Conservation (phyloP, 2,113 vertebrate species). For the Takifugu bimaculatus region DNA sequence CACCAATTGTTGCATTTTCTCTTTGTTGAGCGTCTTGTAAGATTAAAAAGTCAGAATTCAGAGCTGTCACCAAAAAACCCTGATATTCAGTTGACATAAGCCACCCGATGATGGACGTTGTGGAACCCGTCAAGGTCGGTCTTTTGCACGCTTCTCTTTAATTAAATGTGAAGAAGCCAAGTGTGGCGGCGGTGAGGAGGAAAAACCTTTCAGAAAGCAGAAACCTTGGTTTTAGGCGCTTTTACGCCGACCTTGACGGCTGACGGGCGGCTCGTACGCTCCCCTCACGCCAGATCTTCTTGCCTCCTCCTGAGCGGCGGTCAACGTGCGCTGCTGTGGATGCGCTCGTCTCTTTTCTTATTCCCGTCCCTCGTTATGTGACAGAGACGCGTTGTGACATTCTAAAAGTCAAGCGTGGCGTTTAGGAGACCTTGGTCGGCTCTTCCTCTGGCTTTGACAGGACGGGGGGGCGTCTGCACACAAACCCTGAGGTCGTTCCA, state of each 20-base stretch:
- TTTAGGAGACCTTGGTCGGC: constrained; percentile 42
- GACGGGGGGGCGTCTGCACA: constrained; percentile 30
- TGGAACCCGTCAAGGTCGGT: too few species aligned
- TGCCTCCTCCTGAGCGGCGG: constrained; percentile 9
- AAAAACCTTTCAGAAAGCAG: neutral
- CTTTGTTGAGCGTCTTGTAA: too few species aligned
- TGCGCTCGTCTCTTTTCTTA: neutral
- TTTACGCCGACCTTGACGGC: too few species aligned
- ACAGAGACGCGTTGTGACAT: neutral
- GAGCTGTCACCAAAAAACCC: too few species aligned
- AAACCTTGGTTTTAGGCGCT: neutral
- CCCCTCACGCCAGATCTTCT: neutral
- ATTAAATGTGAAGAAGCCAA: too few species aligned
- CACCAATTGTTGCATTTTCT: too few species aligned
- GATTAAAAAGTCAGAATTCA: too few species aligned
- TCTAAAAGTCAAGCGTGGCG: constrained; percentile 6
- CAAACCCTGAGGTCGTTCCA: constrained; percentile 54
- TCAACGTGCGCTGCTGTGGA: neutral
- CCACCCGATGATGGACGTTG: too few species aligned
- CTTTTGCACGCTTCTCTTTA: too few species aligned
- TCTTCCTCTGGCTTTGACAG: constrained; percentile 3
- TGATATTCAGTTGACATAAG: too few species aligned
- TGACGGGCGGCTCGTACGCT: too few species aligned
- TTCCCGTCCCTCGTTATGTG: constrained; percentile 4
- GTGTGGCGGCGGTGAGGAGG: too few species aligned